phyloP scores from a whole-genome alignment of 2,888 invertebrate genomes.

The Caenorhabditis parvicauda region DNA sequence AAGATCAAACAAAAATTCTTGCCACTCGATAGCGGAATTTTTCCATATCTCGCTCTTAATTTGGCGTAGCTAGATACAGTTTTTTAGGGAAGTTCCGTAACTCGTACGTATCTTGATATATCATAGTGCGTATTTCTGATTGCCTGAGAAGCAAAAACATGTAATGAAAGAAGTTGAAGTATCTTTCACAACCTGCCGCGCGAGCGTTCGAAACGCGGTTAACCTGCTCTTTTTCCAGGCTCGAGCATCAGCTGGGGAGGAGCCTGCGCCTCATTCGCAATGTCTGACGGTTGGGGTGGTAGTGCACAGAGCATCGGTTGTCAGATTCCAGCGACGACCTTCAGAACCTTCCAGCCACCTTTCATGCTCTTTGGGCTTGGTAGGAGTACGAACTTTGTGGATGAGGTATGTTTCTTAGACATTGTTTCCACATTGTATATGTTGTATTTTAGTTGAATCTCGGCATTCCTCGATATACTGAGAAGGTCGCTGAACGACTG shows the following conservation, averaged over 20 bases:
- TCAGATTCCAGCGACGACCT: constrained; percentile 38
- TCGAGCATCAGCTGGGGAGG: constrained; percentile 61
- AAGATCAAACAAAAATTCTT: no score
- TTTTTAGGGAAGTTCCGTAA: no score
- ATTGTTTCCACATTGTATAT: constrained; percentile 56
- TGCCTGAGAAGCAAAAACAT: no score
- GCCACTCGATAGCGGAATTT: no score
- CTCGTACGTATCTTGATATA: no score
- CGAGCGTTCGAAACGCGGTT: no score
- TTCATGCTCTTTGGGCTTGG: constrained; percentile 96
- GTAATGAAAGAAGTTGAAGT: no score
- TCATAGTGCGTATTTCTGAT: no score
- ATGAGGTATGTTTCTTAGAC: constrained; percentile 63
- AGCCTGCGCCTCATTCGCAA: constrained; percentile 51
- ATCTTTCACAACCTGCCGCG: no score
- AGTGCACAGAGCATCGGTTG: constrained; percentile 46
- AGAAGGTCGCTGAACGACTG: constrained; percentile 23
- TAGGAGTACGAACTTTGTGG: constrained; percentile 91
- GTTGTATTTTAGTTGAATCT: constrained; percentile 20
- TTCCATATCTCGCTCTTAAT: no score
- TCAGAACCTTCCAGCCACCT: constrained; percentile 84
- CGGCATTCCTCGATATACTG: constrained; percentile 35
- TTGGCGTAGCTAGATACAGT: no score
- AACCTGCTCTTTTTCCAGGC: constrained; percentile 26
- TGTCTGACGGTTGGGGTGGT: constrained; percentile 48